Percentiles rank a stretch among this genome's conserved stretches.
Evolutionary conservation across 2,797 vertebrate genomes (phyloP).

Genomic region (Alauda arvensis): DNA sequence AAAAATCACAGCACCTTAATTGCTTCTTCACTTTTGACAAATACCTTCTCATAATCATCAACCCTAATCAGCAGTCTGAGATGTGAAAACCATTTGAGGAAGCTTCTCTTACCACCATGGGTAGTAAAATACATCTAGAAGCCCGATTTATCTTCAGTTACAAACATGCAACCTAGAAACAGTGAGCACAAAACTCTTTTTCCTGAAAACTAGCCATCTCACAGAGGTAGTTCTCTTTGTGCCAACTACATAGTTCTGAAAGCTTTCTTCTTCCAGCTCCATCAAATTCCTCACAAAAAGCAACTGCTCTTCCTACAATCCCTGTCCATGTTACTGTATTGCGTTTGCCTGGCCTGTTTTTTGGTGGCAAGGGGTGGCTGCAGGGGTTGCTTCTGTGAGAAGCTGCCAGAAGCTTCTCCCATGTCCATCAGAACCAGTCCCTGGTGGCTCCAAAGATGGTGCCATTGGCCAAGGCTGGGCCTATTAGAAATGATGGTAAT

Average conservation of each 20-base stretch:
- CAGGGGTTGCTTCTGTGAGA: not conserved
- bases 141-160: not conserved
- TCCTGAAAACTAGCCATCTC: not conserved
- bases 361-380: no score
- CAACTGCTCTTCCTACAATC: not conserved
- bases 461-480: not conserved
- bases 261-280: not conserved
- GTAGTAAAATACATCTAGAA: not conserved
- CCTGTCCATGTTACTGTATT: accelerated
- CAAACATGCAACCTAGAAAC: not conserved
- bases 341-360: not conserved
- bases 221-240: not conserved
- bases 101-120: not conserved
- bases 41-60: not conserved
- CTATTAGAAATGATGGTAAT: not conserved
- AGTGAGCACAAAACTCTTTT: not conserved
- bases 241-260: not conserved
- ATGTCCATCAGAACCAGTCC: not conserved
- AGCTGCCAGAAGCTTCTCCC: not conserved
- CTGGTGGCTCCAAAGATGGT: not conserved
- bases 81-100: not conserved
- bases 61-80: not conserved
- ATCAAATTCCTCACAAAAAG: not conserved
- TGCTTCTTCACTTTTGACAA: not conserved
- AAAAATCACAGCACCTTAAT: not conserved